phyloP scores from a whole-genome alignment of 2,113 vertebrate genomes.

The Noturus placidus region DNA sequence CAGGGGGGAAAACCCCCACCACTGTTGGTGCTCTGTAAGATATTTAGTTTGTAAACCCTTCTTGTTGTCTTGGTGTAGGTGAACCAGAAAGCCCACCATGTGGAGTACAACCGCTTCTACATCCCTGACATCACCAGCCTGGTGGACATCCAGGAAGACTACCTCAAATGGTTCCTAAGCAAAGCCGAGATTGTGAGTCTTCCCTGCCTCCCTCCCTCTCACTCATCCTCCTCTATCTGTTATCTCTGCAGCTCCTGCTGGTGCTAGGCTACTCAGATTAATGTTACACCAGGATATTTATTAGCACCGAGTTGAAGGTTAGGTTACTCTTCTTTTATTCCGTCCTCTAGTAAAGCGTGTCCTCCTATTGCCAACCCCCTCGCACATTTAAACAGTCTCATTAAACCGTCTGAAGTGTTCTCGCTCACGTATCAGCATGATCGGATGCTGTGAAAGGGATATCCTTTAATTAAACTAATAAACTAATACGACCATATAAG shows the following conservation, averaged over 20 bases:
- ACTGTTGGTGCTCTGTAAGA: background rate
- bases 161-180: slow-evolving; percentile 97
- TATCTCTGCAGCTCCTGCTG: slow-evolving; percentile 5
- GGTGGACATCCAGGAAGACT: slow-evolving; percentile 97
- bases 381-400: background rate
- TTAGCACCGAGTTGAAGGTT: slow-evolving; percentile 7
- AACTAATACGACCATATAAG: background rate
- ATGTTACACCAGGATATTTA: slow-evolving; percentile 1
- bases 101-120: slow-evolving; percentile 92
- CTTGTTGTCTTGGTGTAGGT: slow-evolving; percentile 72
- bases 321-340: slow-evolving; percentile 2
- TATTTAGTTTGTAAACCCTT: background rate
- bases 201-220: background rate
- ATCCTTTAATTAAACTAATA: background rate
- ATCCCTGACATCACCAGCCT: slow-evolving; percentile 92
- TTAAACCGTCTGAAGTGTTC: background rate
- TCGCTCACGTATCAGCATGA: background rate
- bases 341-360: background rate
- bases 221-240: background rate
- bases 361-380: background rate
- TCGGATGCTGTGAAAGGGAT: background rate
- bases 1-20: background rate
- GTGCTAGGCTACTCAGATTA: background rate
- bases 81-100: slow-evolving; percentile 87
- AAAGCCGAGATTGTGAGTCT: slow-evolving; percentile 89